Evolutionary conservation across 1,140 invertebrate genomes (phyloP).

Genomic region (Drosophila lacteicornis): DNA sequence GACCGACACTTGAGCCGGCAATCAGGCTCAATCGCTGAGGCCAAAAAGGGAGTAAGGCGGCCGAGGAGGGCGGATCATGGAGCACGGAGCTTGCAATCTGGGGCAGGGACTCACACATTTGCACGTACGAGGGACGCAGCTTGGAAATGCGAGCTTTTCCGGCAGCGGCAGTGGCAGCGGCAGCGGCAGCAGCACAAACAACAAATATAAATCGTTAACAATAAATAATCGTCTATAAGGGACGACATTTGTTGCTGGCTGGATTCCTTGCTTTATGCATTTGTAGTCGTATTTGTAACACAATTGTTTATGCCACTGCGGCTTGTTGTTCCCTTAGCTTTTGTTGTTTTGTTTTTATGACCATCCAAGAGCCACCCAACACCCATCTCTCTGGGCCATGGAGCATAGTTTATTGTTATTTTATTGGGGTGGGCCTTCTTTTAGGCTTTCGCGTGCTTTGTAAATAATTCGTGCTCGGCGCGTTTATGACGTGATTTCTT

Average conservation of each 20-base stretch:
- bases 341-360: conserved; percentile 70
- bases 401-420: conserved; percentile 81
- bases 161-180: conserved; percentile 18
- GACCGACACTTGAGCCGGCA: conserved; percentile 79
- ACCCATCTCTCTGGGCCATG: conserved; percentile 41
- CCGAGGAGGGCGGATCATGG: neutral
- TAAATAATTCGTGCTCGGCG: conserved; percentile 80
- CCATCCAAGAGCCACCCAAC: conserved; percentile 29
- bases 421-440: conserved; percentile 73
- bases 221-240: conserved; percentile 79
- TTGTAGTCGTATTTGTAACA: conserved; percentile 82
- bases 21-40: conserved; percentile 79
- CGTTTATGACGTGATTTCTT: conserved; percentile 83
- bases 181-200: conserved; percentile 38
- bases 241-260: conserved; percentile 57
- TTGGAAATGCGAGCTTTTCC: conserved; percentile 71
- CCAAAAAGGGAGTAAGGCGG: conserved; percentile 29
- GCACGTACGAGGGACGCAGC: conserved; percentile 61
- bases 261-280: conserved; percentile 71
- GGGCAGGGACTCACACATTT: conserved; percentile 64
- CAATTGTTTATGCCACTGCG: conserved; percentile 78
- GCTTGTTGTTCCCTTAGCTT: conserved; percentile 52
- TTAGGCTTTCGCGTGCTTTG: conserved; percentile 78
- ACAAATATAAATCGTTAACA: conserved; percentile 82
- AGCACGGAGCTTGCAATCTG: conserved; percentile 68